Evolutionary conservation across 2,113 vertebrate genomes (phyloP), one percentile per base, ranked within the genome.

Genomic region (Clarias gariepinus): DNA sequence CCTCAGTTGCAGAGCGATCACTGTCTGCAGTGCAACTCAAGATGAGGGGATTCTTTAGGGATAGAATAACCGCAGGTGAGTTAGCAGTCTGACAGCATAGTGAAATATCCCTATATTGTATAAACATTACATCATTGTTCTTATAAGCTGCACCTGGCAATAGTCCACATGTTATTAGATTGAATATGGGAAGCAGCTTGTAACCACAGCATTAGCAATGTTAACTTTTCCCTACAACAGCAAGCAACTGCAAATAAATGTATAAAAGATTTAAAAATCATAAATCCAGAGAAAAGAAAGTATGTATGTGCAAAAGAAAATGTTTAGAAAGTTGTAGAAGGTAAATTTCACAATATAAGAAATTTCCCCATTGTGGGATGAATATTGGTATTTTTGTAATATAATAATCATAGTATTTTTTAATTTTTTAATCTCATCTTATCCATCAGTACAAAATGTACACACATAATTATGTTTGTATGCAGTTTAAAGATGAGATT

Each of bases 1-100:
- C 58, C 90, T 89, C 86, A 30, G 86, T 93, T 90, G 93, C 91
- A 92, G 90, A 90, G 87, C 81, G 55, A 89, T 93, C 92, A 89
- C 88, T 92, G 92, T 93, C 91, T 91, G 63, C 88, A 87, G 73
- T 83, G 85, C 88, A 71, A 87, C 89, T 86, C 89, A 90, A 82
- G 84, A 89, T 71, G 86, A 87, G 10, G 85, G 89, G 92, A 94
- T 94, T 94, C 93, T 92, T 94, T 90, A 78, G 86, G 85, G 90
- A 92, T 93, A 91, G 92, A 92, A 94, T 93, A 93, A 93, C 93
- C 86, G 90, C 94, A 95, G 94, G 93, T 95, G 93, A 94, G 93
- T 90, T 92, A 73, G 85, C 88, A 89, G 90, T 91, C 89, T 94
- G 93, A 95, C 93, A 95, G 91, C 86, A 86, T 93, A 89, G 89